These are phyloP conservation scores for Leptinotarsa juncta DNA, from an alignment of 2,888 invertebrate species.

Conservation along the genomic window DNA sequence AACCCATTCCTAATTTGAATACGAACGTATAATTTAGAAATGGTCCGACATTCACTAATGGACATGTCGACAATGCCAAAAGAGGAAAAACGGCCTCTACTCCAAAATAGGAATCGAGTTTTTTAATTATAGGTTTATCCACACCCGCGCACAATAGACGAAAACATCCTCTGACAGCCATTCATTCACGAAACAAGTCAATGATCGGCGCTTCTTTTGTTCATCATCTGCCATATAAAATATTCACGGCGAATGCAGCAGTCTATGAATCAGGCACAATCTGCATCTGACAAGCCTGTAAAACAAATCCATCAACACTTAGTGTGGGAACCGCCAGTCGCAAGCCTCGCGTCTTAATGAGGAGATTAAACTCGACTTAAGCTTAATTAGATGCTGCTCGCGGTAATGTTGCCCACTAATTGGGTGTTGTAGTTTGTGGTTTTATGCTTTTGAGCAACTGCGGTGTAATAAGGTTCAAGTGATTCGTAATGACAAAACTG, in stretches of 20 bases:
- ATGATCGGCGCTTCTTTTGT: constrained; percentile 7
- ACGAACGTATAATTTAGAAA: neutral
- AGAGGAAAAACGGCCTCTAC: neutral
- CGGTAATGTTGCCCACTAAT: constrained; percentile 21
- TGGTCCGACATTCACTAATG: neutral
- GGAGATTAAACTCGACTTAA: constrained; percentile 25
- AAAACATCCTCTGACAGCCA: neutral
- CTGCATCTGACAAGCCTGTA: constrained; percentile 20
- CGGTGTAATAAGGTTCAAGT: constrained; percentile 21
- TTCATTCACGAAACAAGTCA: constrained; percentile 4
- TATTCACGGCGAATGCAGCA: constrained; percentile 9
- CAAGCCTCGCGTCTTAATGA: constrained; percentile 24
- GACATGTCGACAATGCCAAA: neutral
- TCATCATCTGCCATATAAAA: constrained; percentile 10
- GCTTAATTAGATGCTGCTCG: constrained; percentile 29
- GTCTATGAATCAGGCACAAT: constrained; percentile 20
- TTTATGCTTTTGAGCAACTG: constrained; percentile 17
- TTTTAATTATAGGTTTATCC: neutral
- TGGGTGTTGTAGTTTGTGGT: constrained; percentile 26
- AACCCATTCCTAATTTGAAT: neutral
- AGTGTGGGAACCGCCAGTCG: constrained; percentile 23
- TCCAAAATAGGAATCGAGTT: neutral
- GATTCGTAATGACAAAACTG: neutral
- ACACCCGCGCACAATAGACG: constrained; percentile 5
- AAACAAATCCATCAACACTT: constrained; percentile 21